A percentile compares a stretch with the other conserved stretches of the same genome.
Evolutionary conservation across 30 jellyfish, hydroid and myxozoan genomes (phyloP).

Genomic region (Chironex yamaguchii): DNA sequence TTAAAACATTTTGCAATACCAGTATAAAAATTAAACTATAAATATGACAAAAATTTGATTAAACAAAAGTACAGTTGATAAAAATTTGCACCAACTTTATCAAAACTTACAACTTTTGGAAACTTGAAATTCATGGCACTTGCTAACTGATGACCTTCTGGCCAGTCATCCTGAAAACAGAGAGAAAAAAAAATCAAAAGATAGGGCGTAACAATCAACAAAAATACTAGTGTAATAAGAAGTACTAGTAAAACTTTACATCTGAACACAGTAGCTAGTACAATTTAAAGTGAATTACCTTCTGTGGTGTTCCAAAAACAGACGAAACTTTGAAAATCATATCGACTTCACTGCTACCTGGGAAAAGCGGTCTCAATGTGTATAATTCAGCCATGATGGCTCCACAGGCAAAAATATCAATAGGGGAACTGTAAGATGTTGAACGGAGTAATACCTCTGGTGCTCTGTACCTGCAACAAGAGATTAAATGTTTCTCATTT

Average conservation of each 20-base stretch:
- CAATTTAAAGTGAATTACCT: constrained; percentile 80
- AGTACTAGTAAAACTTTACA: neutral
- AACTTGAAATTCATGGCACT: constrained; percentile 96
- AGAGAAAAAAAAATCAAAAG: neutral
- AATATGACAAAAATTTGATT: neutral
- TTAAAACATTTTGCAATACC: neutral
- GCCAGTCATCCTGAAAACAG: constrained; percentile 91
- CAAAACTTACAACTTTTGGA: constrained; percentile 84
- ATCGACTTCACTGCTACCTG: constrained; percentile 99
- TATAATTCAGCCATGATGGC: constrained; percentile 95
- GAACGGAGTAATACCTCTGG: constrained; percentile 97
- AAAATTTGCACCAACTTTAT: neutral
- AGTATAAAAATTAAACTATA: neutral
- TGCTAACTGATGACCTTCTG: constrained; percentile 97
- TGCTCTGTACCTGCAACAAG: constrained; percentile 89
- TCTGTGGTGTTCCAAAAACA: constrained; percentile 94
- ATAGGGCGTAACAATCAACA: neutral
- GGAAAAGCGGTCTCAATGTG: constrained; percentile 93
- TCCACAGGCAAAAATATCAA: constrained; percentile 93
- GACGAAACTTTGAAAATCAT: constrained; percentile 97
- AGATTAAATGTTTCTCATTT: too few relatives aligned
- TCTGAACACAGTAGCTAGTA: neutral
- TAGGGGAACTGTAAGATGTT: constrained; percentile 96
- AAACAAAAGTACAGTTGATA: neutral
- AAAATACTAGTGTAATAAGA: neutral